Conservation (phyloP, 2,797 vertebrate genomes). For the Aulostomus chinensis region DNA sequence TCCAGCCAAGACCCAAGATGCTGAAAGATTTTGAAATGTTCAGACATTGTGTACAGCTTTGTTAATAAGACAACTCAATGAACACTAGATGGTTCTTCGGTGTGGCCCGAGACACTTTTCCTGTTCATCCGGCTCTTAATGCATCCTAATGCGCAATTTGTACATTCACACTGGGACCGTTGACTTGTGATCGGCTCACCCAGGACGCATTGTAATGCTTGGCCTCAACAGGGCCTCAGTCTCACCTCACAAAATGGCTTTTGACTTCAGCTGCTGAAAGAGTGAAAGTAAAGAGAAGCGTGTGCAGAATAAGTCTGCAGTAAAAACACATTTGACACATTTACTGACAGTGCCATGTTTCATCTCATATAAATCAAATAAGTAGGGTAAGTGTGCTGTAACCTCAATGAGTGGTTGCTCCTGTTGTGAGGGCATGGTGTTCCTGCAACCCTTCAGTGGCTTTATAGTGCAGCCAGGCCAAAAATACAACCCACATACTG, state of each 20-base stretch:
- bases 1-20: too few species aligned
- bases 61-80: too few species aligned
- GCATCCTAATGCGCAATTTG: too few species aligned
- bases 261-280: background rate
- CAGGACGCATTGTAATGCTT: too few species aligned
- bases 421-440: constrained; percentile 59
- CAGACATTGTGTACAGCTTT: too few species aligned
- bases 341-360: constrained; percentile 18
- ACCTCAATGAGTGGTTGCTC: constrained; percentile 42
- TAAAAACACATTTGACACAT: background rate
- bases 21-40: too few species aligned
- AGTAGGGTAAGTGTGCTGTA: constrained; percentile 38
- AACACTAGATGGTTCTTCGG: too few species aligned
- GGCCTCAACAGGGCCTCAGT: background rate
- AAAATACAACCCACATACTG: constrained; percentile 51
- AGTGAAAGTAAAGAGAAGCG: constrained; percentile 8
- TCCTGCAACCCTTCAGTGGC: constrained; percentile 53
- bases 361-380: constrained; percentile 27
- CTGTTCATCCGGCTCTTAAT: too few species aligned
- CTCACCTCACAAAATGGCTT: constrained; percentile 3
- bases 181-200: too few species aligned
- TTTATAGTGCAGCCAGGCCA: constrained; percentile 53
- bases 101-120: too few species aligned
- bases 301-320: background rate
- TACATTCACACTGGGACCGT: too few species aligned